Percentiles rank a stretch among this genome's conserved stretches.
Evolutionary conservation across 2,888 invertebrate species (phyloP).

Genomic region (Metellina segmentata): DNA sequence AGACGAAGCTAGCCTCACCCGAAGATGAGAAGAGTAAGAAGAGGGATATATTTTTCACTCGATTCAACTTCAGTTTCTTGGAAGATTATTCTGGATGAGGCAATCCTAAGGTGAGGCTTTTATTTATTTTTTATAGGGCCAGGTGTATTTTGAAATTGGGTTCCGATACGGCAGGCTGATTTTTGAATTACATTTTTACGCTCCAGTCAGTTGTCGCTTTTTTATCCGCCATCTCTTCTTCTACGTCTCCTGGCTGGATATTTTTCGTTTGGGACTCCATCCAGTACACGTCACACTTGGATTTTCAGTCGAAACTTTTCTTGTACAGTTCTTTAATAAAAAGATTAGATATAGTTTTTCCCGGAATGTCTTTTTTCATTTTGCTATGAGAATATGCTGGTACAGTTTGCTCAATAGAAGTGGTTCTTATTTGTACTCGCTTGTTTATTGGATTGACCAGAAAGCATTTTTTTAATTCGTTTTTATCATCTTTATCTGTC

Average conservation of each 20-base stretch:
- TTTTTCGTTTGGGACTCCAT: slow-evolving; percentile 13
- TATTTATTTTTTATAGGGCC: slow-evolving; percentile 40
- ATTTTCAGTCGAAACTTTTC: not conserved
- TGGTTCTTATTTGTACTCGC: not conserved
- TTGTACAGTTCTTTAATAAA: not conserved
- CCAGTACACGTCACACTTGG: slow-evolving; percentile 37
- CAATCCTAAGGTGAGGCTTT: slow-evolving; percentile 18
- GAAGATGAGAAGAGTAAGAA: not conserved
- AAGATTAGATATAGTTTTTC: not conserved
- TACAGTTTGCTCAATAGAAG: not conserved
- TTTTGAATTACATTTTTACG: slow-evolving; percentile 69
- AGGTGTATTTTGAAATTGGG: slow-evolving; percentile 57
- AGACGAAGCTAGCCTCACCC: not conserved
- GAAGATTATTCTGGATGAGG: slow-evolving; percentile 51
- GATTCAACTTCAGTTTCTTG: slow-evolving; percentile 42
- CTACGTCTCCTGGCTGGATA: not conserved
- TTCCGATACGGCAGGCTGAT: slow-evolving; percentile 55
- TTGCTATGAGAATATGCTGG: not conserved
- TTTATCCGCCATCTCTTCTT: slow-evolving; percentile 16
- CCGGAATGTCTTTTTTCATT: not conserved
- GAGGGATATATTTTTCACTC: slow-evolving; percentile 7
- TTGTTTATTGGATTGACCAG: not conserved
- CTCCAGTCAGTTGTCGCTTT: slow-evolving; percentile 48
- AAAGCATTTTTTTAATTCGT: not conserved
- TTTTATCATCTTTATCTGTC: not conserved